phyloP scores from a whole-genome alignment of 2,113 vertebrate genomes.

The Corvus cornix region DNA sequence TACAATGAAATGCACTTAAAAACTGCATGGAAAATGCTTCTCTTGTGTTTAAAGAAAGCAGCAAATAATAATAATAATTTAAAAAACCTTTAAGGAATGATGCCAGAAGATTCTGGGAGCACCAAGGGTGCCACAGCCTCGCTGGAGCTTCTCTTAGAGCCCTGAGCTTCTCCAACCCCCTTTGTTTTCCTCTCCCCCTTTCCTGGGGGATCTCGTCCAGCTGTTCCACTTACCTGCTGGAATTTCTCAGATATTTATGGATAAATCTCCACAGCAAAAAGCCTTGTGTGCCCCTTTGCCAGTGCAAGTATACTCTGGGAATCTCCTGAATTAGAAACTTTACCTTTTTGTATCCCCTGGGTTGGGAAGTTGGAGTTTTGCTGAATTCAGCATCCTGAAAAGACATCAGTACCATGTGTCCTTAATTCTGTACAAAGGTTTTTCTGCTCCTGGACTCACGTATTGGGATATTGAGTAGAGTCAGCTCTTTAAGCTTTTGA shows the following conservation, averaged over 20 bases:
- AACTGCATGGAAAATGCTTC: neutral
- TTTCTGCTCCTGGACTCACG: neutral
- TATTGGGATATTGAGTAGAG: neutral
- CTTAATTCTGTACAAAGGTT: neutral
- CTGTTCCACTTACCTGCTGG: neutral
- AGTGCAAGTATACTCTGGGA: neutral
- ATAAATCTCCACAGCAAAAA: neutral
- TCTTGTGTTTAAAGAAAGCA: neutral
- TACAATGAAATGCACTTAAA: accelerated
- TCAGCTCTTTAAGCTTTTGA: neutral
- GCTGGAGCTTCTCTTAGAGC: neutral
- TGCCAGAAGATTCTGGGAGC: neutral
- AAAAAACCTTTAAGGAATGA: neutral
- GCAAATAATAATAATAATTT: neutral
- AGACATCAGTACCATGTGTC: neutral
- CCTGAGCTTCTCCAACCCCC: neutral
- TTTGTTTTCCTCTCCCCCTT: neutral
- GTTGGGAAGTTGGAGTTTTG: neutral
- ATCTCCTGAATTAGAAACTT: neutral
- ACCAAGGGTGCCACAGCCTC: neutral
- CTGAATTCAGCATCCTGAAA: neutral
- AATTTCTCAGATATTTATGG: neutral
- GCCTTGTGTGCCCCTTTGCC: neutral
- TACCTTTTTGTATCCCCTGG: neutral
- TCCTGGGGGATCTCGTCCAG: neutral